Percentiles rank a stretch among this genome's conserved stretches.
These are phyloP conservation scores for Isotomurus palustris DNA, from an alignment of 2,888 invertebrate species.

Conservation along the genomic window DNA sequence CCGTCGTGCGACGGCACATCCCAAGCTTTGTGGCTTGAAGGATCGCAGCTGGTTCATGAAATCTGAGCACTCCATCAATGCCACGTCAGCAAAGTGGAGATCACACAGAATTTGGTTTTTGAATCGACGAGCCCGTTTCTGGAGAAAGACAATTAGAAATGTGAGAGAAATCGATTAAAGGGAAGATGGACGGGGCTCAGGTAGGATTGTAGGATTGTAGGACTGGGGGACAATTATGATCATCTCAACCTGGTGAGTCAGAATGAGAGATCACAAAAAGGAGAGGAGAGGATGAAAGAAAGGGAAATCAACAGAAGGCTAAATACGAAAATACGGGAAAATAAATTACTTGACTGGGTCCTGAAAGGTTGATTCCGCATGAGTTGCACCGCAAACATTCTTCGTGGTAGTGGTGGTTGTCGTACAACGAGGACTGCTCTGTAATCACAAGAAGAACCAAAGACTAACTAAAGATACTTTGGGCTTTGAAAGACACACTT, in stretches of 20 bases:
- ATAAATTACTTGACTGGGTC: slow-evolving; percentile 61
- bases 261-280: background rate
- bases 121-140: slow-evolving; percentile 59
- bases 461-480: background rate
- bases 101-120: slow-evolving; percentile 93
- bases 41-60: slow-evolving; percentile 94
- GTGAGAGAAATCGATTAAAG: no score
- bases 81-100: slow-evolving; percentile 92
- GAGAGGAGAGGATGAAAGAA: background rate
- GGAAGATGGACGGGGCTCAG: no score
- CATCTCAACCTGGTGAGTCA: background rate
- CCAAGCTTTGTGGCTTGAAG: slow-evolving; percentile 92
- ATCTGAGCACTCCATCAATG: slow-evolving; percentile 94
- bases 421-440: slow-evolving; percentile 88
- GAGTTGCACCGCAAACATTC: slow-evolving; percentile 96
- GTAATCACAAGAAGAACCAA: slow-evolving; percentile 50
- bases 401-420: slow-evolving; percentile 95
- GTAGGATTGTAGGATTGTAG: background rate
- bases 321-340: background rate
- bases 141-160: no score
- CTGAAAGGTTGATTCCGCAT: slow-evolving; percentile 87
- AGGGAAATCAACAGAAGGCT: background rate
- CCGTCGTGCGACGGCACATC: slow-evolving; percentile 88
- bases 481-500: background rate
- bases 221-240: background rate